Evolutionary conservation across 1,140 invertebrate genomes (phyloP).

Genomic region (Psix sp.): DNA sequence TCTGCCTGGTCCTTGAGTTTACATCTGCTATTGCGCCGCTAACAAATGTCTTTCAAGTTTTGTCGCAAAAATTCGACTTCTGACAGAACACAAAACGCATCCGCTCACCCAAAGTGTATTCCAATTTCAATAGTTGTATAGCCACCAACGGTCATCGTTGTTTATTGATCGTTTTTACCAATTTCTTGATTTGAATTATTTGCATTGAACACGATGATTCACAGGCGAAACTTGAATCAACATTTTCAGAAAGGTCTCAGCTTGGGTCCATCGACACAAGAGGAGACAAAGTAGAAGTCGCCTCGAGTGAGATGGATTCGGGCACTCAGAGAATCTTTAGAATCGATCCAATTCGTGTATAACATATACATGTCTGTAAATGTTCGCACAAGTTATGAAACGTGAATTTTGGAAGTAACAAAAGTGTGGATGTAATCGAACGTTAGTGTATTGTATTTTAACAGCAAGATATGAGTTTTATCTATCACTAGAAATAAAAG

Average conservation of each 20-base stretch:
- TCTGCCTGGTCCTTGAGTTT: constrained; percentile 51
- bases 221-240: constrained; percentile 17
- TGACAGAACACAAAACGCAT: constrained; percentile 24
- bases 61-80: constrained; percentile 45
- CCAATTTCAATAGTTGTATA: too few relatives aligned
- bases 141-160: too few relatives aligned
- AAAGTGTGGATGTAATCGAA: background rate
- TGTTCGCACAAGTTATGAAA: background rate
- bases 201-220: too few relatives aligned
- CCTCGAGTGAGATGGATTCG: constrained; percentile 51
- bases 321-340: constrained; percentile 34
- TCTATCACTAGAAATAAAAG: constrained; percentile 1
- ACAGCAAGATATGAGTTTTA: background rate
- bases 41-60: constrained; percentile 41
- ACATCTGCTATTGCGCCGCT: constrained; percentile 41
- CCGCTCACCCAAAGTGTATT: too few relatives aligned
- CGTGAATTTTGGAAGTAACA: background rate
- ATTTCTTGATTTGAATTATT: too few relatives aligned
- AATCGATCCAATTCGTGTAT: constrained; percentile 30
- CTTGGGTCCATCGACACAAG: constrained; percentile 48
- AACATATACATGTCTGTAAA: background rate
- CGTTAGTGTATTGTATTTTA: background rate
- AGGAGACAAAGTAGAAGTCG: constrained; percentile 62
- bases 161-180: too few relatives aligned
- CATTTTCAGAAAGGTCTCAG: constrained; percentile 60